Conservation (phyloP, 2,113 vertebrate species). For the Potamarius usumacintae region DNA sequence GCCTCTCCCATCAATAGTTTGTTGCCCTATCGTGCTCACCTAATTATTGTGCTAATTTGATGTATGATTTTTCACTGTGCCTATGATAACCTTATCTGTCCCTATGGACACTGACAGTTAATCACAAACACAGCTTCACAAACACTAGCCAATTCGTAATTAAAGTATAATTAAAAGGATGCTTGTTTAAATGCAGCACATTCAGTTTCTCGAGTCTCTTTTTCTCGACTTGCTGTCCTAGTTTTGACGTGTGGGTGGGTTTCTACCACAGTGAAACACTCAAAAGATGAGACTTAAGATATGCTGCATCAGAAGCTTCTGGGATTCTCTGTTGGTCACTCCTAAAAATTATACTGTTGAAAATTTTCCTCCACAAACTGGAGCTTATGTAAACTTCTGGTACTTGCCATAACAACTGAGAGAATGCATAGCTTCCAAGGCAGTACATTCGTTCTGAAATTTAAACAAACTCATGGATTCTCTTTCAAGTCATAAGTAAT, state of each 20-base stretch:
- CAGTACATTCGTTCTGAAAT: slow-evolving; percentile 74
- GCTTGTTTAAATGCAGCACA: slow-evolving; percentile 56
- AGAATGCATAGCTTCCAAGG: slow-evolving; percentile 37
- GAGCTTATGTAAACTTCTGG: slow-evolving; percentile 22
- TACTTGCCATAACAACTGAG: neutral
- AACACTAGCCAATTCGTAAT: slow-evolving; percentile 34
- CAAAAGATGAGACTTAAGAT: slow-evolving; percentile 46
- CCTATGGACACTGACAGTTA: neutral
- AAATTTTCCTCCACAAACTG: neutral
- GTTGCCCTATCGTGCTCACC: neutral
- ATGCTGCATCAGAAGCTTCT: slow-evolving; percentile 58
- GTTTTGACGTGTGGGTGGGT: slow-evolving; percentile 31
- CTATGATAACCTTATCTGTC: neutral
- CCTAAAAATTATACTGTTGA: neutral
- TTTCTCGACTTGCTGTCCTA: slow-evolving; percentile 20
- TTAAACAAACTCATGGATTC: slow-evolving; percentile 73
- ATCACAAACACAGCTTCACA: slow-evolving; percentile 12
- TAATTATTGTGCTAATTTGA: neutral
- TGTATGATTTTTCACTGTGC: neutral
- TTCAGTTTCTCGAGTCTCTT: slow-evolving; percentile 37
- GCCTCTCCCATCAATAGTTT: neutral
- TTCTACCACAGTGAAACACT: slow-evolving; percentile 10
- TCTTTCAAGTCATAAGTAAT: slow-evolving; percentile 72
- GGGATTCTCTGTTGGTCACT: neutral
- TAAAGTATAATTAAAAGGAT: slow-evolving; percentile 50